Conservation (phyloP, 2,888 invertebrate genomes). For the Epicampocera succincta region DNA sequence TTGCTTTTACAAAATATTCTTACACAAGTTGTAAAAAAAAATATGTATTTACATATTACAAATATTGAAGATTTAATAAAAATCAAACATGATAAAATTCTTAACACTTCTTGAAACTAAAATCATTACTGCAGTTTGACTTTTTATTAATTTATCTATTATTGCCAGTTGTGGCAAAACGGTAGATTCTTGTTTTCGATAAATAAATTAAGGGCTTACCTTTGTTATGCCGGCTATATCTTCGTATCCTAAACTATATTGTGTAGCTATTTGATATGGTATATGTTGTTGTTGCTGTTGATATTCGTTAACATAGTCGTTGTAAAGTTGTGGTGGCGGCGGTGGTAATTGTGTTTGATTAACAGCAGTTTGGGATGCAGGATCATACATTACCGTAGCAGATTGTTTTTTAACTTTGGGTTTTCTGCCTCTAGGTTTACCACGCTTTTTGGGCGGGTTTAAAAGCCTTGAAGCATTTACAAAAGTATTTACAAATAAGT, state of each 20-base stretch:
- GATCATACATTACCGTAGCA: constrained; percentile 61
- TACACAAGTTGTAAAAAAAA: constrained; percentile 65
- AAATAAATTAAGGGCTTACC: constrained; percentile 50
- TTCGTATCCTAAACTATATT: constrained; percentile 65
- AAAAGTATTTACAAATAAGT: constrained; percentile 68
- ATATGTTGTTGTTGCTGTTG: constrained; percentile 59
- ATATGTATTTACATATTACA: constrained; percentile 8
- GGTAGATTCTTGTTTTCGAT: constrained; percentile 38
- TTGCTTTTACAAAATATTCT: constrained; percentile 64
- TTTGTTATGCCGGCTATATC: constrained; percentile 64
- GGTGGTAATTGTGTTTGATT: constrained; percentile 39
- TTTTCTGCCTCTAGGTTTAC: constrained; percentile 67
- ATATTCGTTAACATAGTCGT: constrained; percentile 69
- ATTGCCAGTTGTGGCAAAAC: not conserved
- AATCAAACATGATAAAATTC: constrained; percentile 56
- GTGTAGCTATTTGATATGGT: constrained; percentile 58
- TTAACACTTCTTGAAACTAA: constrained; percentile 53
- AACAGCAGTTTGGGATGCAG: constrained; percentile 37
- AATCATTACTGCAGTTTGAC: constrained; percentile 11
- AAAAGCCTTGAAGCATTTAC: constrained; percentile 67
- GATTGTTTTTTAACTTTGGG: constrained; percentile 63
- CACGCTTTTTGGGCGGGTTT: constrained; percentile 67
- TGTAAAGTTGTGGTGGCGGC: constrained; percentile 62
- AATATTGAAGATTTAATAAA: constrained; percentile 58
- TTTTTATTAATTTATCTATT: constrained; percentile 14